Percentiles rank a stretch among this genome's conserved stretches.
These are phyloP conservation scores for Brachycybe producta DNA, from an alignment of 2,888 invertebrate genomes.

Conservation along the genomic window DNA sequence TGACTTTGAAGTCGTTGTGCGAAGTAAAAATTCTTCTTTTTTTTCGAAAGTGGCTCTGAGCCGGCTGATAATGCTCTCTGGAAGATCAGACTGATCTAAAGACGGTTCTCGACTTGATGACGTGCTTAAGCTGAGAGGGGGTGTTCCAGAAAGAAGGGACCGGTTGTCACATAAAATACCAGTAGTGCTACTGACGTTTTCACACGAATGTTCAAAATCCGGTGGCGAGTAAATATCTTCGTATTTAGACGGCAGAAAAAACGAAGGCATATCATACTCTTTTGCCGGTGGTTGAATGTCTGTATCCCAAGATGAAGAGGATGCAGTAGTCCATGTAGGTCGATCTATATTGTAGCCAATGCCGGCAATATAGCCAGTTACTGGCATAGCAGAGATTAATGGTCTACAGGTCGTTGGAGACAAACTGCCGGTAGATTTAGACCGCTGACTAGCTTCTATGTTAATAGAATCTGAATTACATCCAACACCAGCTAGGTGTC, in stretches of 20 bases:
- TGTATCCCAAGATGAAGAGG: not conserved
- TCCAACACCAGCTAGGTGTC: conserved; percentile 3
- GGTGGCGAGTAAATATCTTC: too few relatives aligned
- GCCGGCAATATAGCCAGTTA: conserved; percentile 1
- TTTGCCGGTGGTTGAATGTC: too few relatives aligned
- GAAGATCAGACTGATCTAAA: conserved; percentile 9
- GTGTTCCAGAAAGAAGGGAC: not conserved
- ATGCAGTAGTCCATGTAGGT: not conserved
- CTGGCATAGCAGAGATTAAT: conserved; percentile 10
- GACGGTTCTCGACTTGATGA: conserved; percentile 14
- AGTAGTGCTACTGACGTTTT: not conserved
- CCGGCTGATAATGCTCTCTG: conserved; percentile 31
- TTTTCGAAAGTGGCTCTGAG: conserved; percentile 72
- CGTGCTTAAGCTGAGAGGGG: conserved; percentile 5
- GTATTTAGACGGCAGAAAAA: too few relatives aligned
- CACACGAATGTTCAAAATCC: conserved; percentile 2
- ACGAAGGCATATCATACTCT: too few relatives aligned
- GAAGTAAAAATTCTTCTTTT: conserved; percentile 66
- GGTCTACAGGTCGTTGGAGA: too few relatives aligned
- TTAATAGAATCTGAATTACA: too few relatives aligned
- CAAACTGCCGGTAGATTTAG: not conserved
- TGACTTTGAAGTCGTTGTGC: conserved; percentile 3
- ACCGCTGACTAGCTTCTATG: too few relatives aligned
- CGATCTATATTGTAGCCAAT: not conserved
- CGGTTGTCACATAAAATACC: too few relatives aligned